Evolutionary conservation across 2,888 invertebrate species (phyloP), one percentile per base, ranked within the genome.

Genomic region (Cotesia congregata): DNA sequence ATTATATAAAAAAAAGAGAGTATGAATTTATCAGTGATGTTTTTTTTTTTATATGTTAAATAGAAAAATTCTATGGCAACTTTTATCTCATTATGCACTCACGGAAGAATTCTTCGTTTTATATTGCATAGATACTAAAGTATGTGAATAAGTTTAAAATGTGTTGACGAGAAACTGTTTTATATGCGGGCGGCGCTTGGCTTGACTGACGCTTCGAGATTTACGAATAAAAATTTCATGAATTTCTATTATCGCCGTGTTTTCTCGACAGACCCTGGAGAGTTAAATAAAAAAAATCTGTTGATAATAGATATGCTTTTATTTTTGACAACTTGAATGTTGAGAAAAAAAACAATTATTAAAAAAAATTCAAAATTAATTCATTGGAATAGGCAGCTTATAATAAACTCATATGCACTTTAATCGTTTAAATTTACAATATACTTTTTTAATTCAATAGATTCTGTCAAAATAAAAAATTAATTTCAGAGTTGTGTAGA

Each of bases 171-270:
- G 74, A 64, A 73, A 20, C 88, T 88, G 85, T 78, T 89, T 89
- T 85, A 87, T 88, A 89, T 89, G 89, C 89, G 84, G 86, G 82
- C 75, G 80, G 83, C 82, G 85, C 82, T 79, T 80, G 85, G 83
- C 87, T 88, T 88, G 89, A 89, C 88, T 89, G 89, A 89, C 88
- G 88, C 88, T 85, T 87, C 83, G 85, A 87, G 86, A 86, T 81
- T 81, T 86, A 83, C 85, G 88, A 87, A 88, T 89, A 88, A 89
- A 89, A 88, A 88, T 89, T 89, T 89, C 89, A 89, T 89, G 88
- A 89, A 88, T 87, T 89, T 89, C 89, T 89, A 89, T 89, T 89
- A 89, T 85, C 85, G 83, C 83, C 82, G 83, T 84, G 85, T 84
- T 68, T 76, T 77, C 72, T 69, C 39, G 50, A n/a, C 77, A 65